Conservation (phyloP, 1,140 invertebrate genomes). For the Papilio helenus region DNA sequence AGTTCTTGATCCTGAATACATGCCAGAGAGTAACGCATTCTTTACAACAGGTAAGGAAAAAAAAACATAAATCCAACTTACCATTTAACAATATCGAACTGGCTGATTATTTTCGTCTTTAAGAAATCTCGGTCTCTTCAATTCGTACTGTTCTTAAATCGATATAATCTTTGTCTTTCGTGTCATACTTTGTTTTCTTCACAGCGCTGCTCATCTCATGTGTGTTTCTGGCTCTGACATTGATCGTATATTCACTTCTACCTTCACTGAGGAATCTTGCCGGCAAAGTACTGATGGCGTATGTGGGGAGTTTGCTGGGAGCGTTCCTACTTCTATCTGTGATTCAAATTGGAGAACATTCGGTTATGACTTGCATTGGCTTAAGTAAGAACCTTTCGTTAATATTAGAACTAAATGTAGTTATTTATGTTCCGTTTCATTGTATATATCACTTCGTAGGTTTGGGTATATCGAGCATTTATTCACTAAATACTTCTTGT, state of each 20-base stretch:
- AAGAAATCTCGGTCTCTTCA: no score
- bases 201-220: conserved; percentile 57
- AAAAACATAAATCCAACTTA: not conserved
- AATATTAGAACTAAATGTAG: not conserved
- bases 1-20: not conserved
- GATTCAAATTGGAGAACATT: conserved; percentile 41
- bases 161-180: no score
- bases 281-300: conserved; percentile 66
- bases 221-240: conserved; percentile 62
- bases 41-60: conserved; percentile 26
- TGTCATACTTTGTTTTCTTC: conserved; percentile 4
- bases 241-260: conserved; percentile 61
- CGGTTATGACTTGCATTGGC: conserved; percentile 30
- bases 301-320: conserved; percentile 59
- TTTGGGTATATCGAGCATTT: not conserved
- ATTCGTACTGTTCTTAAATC: no score
- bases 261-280: conserved; percentile 66
- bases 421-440: no score
- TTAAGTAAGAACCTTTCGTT: conserved; percentile 44
- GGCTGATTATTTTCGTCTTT: no score
- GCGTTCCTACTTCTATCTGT: conserved; percentile 49
- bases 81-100: not conserved
- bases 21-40: conserved; percentile 19
- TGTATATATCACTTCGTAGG: not conserved
- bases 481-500: conserved; percentile 37